Evolutionary conservation across 2,888 invertebrate genomes (phyloP), one percentile per base, ranked within the genome.

Genomic region (Onthophagus sagittarius): DNA sequence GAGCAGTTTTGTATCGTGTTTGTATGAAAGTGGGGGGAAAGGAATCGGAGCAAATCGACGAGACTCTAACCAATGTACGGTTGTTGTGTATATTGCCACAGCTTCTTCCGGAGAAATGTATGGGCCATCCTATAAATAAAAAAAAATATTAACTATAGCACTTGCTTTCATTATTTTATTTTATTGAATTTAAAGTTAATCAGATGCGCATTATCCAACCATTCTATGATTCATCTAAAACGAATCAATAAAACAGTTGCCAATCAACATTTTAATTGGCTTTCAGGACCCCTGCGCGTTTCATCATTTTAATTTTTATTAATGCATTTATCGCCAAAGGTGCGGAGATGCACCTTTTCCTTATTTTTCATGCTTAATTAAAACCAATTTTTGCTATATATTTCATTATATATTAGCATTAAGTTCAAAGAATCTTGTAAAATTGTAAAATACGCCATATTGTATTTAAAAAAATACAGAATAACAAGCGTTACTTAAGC

Each of bases 31-130:
- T 0, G 99, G 99, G 1, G 99, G 99, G 87, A 99, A 99, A 0
- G 99, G 99, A 80, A 99, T 99, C 0, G 99, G 99, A 0, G 99
- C 98, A 87, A 99, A 99, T 77, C 99, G 90, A 69, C 99, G 89
- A 0, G 98, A 98, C 85, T 99, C 99, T 77, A 99, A 88, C 99
- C 99, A 99, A 87, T 99, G 99, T 0, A 99, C 99, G 0, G 99
- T 99, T 0, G 99, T 99, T 0, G 99, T 99, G 85, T 99, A 99
- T 83, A 99, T 99, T 33, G 99, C 99, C 11, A 99, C 99, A 15
- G 99, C 99, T 89, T 99, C 99, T 85, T 99, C 99, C 0, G 99
- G 98, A 0, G 98, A 98, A 81, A 99, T 98, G 87, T 99, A 99
- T 0, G 99, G 99, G 71, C 99, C 99, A 85, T 99, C 99, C 90